These are phyloP conservation scores for Telmatherina bonti DNA, from an alignment of 2,797 vertebrate genomes.

Conservation along the genomic window DNA sequence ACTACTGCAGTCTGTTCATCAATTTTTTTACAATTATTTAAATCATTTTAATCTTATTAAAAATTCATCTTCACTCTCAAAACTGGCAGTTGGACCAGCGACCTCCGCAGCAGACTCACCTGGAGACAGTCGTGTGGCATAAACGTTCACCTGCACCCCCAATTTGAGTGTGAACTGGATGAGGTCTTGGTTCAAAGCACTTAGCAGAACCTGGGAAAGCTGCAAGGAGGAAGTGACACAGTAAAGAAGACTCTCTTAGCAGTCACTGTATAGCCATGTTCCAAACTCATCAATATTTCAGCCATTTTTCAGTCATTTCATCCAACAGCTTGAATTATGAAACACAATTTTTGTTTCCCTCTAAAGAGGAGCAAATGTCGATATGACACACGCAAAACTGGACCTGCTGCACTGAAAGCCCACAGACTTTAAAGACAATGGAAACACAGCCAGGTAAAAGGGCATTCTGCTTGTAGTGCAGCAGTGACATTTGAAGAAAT, in stretches of 20 bases:
- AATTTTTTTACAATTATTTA: background rate
- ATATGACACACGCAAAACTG: constrained; percentile 58
- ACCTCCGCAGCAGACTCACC: constrained; percentile 77
- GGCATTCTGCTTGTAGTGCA: constrained; percentile 24
- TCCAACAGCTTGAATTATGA: constrained; percentile 77
- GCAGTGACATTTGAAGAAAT: constrained; percentile 62
- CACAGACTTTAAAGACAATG: constrained; percentile 30
- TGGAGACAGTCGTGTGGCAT: constrained; percentile 89
- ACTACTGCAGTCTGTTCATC: no score
- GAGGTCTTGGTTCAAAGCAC: constrained; percentile 91
- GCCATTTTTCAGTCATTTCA: constrained; percentile 67
- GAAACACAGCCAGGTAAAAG: constrained; percentile 60
- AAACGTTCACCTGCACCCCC: constrained; percentile 88
- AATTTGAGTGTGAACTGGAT: constrained; percentile 91
- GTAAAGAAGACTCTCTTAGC: constrained; percentile 58
- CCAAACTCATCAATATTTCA: constrained; percentile 81
- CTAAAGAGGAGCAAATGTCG: constrained; percentile 78
- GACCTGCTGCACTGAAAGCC: constrained; percentile 44
- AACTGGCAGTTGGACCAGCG: background rate
- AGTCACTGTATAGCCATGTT: constrained; percentile 60
- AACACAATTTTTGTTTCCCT: constrained; percentile 68
- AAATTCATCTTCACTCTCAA: constrained; percentile 6
- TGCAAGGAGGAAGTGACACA: constrained; percentile 69
- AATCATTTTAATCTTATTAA: background rate
- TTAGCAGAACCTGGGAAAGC: constrained; percentile 90